A percentile compares a stretch with the other conserved stretches of the same genome.
phyloP scores from a whole-genome alignment of 2,113 vertebrate species.

The Festucalex cinctus region DNA sequence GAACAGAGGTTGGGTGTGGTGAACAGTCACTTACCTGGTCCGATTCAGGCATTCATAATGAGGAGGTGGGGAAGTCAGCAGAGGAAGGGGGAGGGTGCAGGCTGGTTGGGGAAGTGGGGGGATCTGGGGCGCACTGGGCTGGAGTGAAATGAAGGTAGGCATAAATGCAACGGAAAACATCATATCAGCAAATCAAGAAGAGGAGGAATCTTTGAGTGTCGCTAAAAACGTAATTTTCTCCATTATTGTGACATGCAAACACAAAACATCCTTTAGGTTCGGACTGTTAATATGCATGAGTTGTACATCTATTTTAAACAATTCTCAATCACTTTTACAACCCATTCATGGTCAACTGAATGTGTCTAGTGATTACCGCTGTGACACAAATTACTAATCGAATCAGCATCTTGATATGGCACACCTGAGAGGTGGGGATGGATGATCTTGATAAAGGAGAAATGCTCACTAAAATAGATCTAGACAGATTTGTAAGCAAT shows the following conservation, averaged over 20 bases:
- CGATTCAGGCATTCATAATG: constrained; percentile 89
- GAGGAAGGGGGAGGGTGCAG: constrained; percentile 80
- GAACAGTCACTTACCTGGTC: constrained; percentile 80
- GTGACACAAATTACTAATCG: no score
- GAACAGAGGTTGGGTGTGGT: not conserved
- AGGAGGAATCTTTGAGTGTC: not conserved
- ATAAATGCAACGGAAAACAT: constrained; percentile 41
- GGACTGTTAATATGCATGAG: not conserved
- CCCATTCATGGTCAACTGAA: no score
- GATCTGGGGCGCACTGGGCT: constrained; percentile 85
- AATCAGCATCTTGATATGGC: no score
- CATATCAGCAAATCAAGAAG: constrained; percentile 20
- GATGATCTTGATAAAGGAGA: no score
- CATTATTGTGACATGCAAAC: not conserved
- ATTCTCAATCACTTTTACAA: not conserved
- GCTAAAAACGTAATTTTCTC: not conserved
- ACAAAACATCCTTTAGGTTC: not conserved
- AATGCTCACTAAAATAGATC: no score
- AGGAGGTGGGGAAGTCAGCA: constrained; percentile 82
- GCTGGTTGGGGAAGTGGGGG: constrained; percentile 84
- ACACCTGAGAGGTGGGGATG: no score
- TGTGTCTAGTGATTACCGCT: no score
- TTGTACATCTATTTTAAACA: not conserved
- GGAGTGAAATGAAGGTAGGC: constrained; percentile 66
- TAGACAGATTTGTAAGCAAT: no score